These are phyloP conservation scores for Corvus hawaiiensis DNA, from an alignment of 2,113 vertebrate species.

Conservation along the genomic window DNA sequence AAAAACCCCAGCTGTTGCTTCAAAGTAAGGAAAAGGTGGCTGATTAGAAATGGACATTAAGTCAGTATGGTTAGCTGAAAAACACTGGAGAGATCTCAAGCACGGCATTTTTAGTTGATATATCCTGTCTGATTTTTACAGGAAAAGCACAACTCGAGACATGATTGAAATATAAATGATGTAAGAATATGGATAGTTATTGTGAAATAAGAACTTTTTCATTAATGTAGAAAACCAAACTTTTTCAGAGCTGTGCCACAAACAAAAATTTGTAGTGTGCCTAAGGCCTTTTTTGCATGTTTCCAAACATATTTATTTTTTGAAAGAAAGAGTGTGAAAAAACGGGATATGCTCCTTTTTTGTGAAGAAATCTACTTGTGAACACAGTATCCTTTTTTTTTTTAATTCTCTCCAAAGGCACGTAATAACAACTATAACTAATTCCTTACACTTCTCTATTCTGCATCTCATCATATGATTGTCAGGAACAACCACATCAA, in stretches of 20 bases:
- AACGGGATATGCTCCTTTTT: not conserved
- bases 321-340: not conserved
- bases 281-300: not conserved
- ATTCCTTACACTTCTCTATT: not conserved
- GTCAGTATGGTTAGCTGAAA: not conserved
- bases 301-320: not conserved
- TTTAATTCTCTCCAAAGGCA: not conserved
- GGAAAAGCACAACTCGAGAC: not conserved
- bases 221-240: not conserved
- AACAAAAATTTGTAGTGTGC: not conserved
- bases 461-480: not conserved
- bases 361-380: not conserved
- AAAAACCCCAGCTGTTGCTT: not conserved
- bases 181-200: not conserved
- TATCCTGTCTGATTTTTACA: not conserved
- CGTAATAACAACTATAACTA: not conserved
- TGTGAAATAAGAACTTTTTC: not conserved
- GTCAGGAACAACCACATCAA: not conserved
- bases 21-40: not conserved
- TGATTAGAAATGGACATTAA: slow-evolving; percentile 10
- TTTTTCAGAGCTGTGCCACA: not conserved
- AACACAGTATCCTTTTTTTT: not conserved
- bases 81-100: not conserved
- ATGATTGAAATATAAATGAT: not conserved
- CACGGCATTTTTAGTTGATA: not conserved